These are phyloP conservation scores for Metridium senile DNA, from an alignment of 92 coral and sea anemone species.

Conservation along the genomic window DNA sequence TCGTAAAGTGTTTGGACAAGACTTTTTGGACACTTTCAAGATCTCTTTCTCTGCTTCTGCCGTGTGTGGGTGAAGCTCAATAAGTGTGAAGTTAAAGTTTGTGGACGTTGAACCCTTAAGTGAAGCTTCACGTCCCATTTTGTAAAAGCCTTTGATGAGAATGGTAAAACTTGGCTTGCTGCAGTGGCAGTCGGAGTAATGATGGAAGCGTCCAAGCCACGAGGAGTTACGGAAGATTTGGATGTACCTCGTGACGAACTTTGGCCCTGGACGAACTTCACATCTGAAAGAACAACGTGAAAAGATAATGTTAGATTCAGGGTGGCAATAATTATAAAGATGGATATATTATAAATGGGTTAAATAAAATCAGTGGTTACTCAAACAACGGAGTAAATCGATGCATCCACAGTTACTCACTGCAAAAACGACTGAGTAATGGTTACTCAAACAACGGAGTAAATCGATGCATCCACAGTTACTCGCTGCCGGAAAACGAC, in stretches of 20 bases:
- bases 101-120: conserved; percentile 59
- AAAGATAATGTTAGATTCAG: background rate
- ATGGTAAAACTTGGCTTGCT: conserved; percentile 69
- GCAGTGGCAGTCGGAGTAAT: conserved; percentile 72
- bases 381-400: no score
- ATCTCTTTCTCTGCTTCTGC: conserved; percentile 32
- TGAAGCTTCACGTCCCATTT: conserved; percentile 19
- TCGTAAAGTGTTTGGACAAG: conserved; percentile 64
- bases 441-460: no score
- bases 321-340: no score
- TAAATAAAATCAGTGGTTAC: no score
- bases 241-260: conserved; percentile 70
- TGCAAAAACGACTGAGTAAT: no score
- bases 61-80: conserved; percentile 60
- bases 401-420: no score
- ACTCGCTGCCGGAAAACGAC: no score
- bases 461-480: no score
- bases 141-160: conserved; percentile 55
- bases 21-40: conserved; percentile 36
- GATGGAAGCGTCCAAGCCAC: conserved; percentile 71
- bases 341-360: no score
- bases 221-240: conserved; percentile 58
- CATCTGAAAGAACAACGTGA: conserved; percentile 75
- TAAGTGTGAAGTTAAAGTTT: conserved; percentile 60
- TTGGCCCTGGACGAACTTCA: conserved; percentile 90